phyloP scores from a whole-genome alignment of 2,888 invertebrate species.

The Aleiodes alternator region DNA sequence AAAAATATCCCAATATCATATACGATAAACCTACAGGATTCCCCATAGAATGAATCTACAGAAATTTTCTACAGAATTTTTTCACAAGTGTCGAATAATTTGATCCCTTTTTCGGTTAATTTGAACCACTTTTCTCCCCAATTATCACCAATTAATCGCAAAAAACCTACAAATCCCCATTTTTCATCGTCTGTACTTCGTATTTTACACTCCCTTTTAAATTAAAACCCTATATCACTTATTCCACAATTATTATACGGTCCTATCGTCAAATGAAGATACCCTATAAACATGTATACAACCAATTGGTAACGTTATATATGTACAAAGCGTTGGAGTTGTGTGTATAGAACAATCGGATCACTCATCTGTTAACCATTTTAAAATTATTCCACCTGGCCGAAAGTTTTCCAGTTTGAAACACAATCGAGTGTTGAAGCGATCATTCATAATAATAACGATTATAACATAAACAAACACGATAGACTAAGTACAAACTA shows the following conservation, averaged over 20 bases:
- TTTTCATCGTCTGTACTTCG: no score
- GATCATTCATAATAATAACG: constrained; percentile 67
- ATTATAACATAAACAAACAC: constrained; percentile 37
- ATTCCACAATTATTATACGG: constrained; percentile 42
- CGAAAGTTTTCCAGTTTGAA: constrained; percentile 72
- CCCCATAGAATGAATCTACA: no score
- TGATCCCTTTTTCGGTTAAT: no score
- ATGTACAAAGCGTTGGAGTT: constrained; percentile 26
- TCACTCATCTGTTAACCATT: constrained; percentile 48
- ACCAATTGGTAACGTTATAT: constrained; percentile 15
- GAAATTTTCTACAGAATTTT: no score
- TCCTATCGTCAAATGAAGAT: constrained; percentile 42
- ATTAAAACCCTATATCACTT: background rate
- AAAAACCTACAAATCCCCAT: no score
- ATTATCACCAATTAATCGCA: no score
- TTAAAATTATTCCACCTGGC: constrained; percentile 70
- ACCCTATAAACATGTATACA: constrained; percentile 16
- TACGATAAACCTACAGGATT: no score
- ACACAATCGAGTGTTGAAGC: constrained; percentile 70
- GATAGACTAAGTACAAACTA: constrained; percentile 30
- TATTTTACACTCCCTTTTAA: no score
- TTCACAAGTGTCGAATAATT: no score
- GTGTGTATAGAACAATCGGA: constrained; percentile 39
- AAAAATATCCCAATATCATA: no score
- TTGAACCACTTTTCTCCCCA: no score